phyloP scores from a whole-genome alignment of 2,888 invertebrate species.

The Beris chalybata region DNA sequence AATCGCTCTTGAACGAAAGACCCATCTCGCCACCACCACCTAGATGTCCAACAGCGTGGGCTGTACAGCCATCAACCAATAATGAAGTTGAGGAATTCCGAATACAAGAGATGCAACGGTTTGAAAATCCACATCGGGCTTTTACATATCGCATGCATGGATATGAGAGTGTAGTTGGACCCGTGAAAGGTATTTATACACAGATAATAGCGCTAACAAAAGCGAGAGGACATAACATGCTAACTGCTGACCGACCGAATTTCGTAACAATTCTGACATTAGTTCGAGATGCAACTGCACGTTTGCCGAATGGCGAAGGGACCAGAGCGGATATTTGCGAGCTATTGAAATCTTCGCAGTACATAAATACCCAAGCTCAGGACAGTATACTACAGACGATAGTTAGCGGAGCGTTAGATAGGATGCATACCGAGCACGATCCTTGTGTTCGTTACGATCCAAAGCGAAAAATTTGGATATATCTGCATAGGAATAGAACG shows the following conservation, averaged over 20 bases:
- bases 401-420: conserved; percentile 86
- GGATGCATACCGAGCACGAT: conserved; percentile 84
- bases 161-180: conserved; percentile 81
- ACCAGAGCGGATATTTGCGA: conserved; percentile 90
- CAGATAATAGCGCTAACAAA: conserved; percentile 63
- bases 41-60: conserved; percentile 78
- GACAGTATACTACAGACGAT: conserved; percentile 66
- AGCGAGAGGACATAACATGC: conserved; percentile 81
- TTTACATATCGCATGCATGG: conserved; percentile 89
- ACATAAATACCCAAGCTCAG: conserved; percentile 58
- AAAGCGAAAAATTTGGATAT: conserved; percentile 93
- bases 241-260: conserved; percentile 81
- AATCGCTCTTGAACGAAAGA: conserved; percentile 46
- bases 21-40: conserved; percentile 60
- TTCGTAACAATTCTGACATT: conserved; percentile 88
- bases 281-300: conserved; percentile 90
- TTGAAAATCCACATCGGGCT: conserved; percentile 86
- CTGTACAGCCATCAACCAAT: conserved; percentile 74
- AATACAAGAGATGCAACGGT: conserved; percentile 79
- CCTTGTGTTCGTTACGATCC: conserved; percentile 94
- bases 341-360: conserved; percentile 76
- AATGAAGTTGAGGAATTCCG: conserved; percentile 78
- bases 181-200: conserved; percentile 77
- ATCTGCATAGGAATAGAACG: conserved; percentile 75
- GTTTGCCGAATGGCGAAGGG: conserved; percentile 93